A percentile compares a stretch with the other conserved stretches of the same genome.
Evolutionary conservation across 2,797 vertebrate species (phyloP).

Genomic region (Lates japonicus): DNA sequence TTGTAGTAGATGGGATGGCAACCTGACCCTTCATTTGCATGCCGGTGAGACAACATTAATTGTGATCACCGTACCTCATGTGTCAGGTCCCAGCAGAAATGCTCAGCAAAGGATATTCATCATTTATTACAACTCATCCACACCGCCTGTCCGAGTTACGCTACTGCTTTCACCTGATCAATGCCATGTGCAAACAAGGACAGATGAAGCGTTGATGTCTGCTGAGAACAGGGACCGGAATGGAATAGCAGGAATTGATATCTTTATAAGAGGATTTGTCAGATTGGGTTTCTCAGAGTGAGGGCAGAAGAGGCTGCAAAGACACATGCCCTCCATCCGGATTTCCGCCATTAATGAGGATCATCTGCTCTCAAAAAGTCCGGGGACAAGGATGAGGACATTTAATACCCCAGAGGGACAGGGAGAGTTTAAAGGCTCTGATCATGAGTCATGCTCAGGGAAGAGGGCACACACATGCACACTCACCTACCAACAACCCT

Average conservation of each 20-base stretch:
- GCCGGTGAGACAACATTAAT: slow-evolving; percentile 50
- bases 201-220: slow-evolving; percentile 38
- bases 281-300: slow-evolving; percentile 65
- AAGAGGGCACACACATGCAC: slow-evolving; percentile 5
- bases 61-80: slow-evolving; percentile 60
- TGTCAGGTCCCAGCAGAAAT: slow-evolving; percentile 44
- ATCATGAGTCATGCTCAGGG: slow-evolving; percentile 54
- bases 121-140: slow-evolving; percentile 56
- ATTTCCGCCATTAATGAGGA: slow-evolving; percentile 76
- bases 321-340: slow-evolving; percentile 67
- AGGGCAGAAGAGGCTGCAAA: slow-evolving; percentile 59
- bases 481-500: slow-evolving; percentile 8
- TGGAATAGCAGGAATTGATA: slow-evolving; percentile 48
- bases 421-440: slow-evolving; percentile 50
- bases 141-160: slow-evolving; percentile 47
- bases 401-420: slow-evolving; percentile 65
- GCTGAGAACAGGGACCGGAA: slow-evolving; percentile 43
- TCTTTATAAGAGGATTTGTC: slow-evolving; percentile 81
- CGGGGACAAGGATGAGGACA: slow-evolving; percentile 67
- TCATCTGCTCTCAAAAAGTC: slow-evolving; percentile 70
- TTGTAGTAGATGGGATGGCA: slow-evolving; percentile 69
- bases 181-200: slow-evolving; percentile 52
- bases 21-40: slow-evolving; percentile 70
- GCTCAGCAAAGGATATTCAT: slow-evolving; percentile 52
- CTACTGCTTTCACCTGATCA: slow-evolving; percentile 59